Percentiles rank a stretch among this genome's conserved stretches.
Evolutionary conservation across 2,113 vertebrate genomes (phyloP).

Genomic region (Mormoops blainvillei): DNA sequence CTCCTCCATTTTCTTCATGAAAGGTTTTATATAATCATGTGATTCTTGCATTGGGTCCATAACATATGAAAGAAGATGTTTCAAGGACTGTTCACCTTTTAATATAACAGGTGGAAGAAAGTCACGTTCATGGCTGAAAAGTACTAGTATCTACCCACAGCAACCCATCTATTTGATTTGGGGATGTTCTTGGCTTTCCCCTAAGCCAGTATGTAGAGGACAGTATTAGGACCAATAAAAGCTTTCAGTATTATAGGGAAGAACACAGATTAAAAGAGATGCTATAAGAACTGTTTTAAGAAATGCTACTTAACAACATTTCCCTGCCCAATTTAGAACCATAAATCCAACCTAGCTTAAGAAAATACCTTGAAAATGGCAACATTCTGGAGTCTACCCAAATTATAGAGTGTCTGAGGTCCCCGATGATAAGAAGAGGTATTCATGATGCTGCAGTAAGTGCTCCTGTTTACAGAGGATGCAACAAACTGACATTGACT

Average conservation of each 20-base stretch:
- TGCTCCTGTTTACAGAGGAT: not conserved
- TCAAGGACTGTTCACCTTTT: not conserved
- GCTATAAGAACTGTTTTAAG: not conserved
- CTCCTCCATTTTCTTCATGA: not conserved
- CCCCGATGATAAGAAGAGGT: not conserved
- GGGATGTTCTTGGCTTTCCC: not conserved
- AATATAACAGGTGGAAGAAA: not conserved
- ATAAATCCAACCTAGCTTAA: not conserved
- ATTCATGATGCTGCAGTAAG: not conserved
- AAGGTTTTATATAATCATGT: not conserved
- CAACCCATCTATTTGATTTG: not conserved
- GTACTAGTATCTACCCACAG: not conserved
- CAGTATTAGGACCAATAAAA: not conserved
- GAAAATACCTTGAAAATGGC: not conserved
- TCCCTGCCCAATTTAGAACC: not conserved
- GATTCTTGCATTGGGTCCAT: not conserved
- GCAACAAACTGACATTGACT: not conserved
- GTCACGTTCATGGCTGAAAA: not conserved
- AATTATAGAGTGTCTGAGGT: not conserved
- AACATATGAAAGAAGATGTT: not conserved
- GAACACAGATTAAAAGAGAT: not conserved
- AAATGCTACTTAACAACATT: not conserved
- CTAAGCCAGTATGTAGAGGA: not conserved
- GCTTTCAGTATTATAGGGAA: not conserved
- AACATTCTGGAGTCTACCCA: not conserved